Base-by-base conservation (phyloP, 2,113 vertebrate genomes). In the Anthoscopus minutus region DNA sequence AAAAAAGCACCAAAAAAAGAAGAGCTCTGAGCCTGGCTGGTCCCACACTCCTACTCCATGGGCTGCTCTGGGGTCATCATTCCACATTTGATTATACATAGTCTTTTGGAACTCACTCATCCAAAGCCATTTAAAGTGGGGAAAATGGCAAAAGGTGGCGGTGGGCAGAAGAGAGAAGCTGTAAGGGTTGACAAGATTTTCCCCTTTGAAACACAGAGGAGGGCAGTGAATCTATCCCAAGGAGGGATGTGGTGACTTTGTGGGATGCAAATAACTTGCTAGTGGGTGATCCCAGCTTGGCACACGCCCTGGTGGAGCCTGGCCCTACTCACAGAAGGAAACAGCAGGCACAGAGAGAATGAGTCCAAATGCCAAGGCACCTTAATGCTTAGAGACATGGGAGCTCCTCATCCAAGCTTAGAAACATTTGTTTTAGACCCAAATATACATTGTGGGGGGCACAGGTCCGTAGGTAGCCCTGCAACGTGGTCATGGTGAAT, bases 91-190 rank as follows among this genome's bases (percentile, higher is more conserved):
- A 10, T 71, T 71, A 10, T 7, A 20, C 2, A 4, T 7, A 13
- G 58, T 76, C 15, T 67, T 90, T 18, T 31, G 21, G 42, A 92
- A 67, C 12, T 44, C 21, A 13, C 60, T 78, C 22, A 50, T 61
- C 19, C 40, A 65, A 79, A 30, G 24, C 44, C 18, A 30, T 88
- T 79, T 33, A 33, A 88, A 56, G 9, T 38, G 17, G 3, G 35
- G 3, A 3, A 17, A 84, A 64, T 13, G 6, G 30, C 2, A 51
- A 20, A 42, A n/a, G 4, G 5, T 7, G 6, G 11, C 7, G 2
- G 3, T 11, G 12, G 15, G 24, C 17, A 65, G 58, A 54, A 77
- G 54, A 28, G 24, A 9, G 15, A 77, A 69, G 7, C 9, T 60
- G 11, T 84, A 37, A 69, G 35, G 4, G 6, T 22, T 56, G 44